A percentile compares a stretch with the other conserved stretches of the same genome.
These are phyloP conservation scores for Plodia interpunctella DNA, from an alignment of 1,140 invertebrate species.

Conservation along the genomic window DNA sequence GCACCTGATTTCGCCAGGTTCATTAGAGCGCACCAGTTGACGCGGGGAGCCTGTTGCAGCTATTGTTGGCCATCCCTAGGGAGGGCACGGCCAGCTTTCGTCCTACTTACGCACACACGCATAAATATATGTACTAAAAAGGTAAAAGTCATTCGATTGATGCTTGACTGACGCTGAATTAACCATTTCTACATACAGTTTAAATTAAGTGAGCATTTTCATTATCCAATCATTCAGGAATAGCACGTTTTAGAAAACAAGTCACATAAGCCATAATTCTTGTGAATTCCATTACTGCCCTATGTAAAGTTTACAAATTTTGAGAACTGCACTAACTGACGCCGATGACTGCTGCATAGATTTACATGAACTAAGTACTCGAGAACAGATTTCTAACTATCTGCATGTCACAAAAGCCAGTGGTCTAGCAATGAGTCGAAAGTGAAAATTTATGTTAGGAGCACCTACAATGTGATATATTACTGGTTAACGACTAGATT, in stretches of 20 bases:
- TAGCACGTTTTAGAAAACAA: neutral
- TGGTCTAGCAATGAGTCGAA: constrained; percentile 19
- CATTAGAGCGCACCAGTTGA: constrained; percentile 66
- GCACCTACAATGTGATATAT: constrained; percentile 39
- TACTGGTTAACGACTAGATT: constrained; percentile 51
- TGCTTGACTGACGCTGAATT: neutral
- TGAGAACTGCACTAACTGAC: neutral
- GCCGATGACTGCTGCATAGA: neutral
- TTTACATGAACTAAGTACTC: neutral
- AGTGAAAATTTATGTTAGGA: constrained; percentile 46
- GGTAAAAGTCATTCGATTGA: constrained; percentile 2
- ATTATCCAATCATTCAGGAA: neutral
- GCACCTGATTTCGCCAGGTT: constrained; percentile 50
- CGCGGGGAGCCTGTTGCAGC: constrained; percentile 52
- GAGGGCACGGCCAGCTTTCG: constrained; percentile 51
- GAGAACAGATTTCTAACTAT: neutral
- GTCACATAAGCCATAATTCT: neutral
- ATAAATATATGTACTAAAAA: constrained; percentile 28
- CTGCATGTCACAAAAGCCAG: neutral
- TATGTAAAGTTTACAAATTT: too few species aligned
- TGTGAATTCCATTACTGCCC: neutral
- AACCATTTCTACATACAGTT: neutral
- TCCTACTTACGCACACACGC: constrained; percentile 57
- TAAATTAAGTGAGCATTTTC: too few species aligned
- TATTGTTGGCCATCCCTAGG: constrained; percentile 68